Percentiles rank a stretch among this genome's conserved stretches.
Evolutionary conservation across 2,797 vertebrate species (phyloP).

Genomic region (Echeneis naucrates): DNA sequence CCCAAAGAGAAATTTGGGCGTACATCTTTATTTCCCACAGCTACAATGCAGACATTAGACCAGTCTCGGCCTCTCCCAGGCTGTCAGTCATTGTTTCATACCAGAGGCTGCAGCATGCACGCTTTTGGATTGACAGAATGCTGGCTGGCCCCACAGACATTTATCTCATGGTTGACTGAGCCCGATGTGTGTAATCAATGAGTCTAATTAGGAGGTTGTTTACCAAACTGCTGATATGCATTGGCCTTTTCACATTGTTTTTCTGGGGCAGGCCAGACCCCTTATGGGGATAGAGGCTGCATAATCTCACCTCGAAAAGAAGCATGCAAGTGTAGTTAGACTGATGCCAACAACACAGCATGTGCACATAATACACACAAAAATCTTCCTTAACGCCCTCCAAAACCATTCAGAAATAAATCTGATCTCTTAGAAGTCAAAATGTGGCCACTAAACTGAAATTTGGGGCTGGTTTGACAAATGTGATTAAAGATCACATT

Average conservation of each 20-base stretch:
- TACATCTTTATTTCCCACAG: slow-evolving; percentile 13
- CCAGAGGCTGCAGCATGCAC: slow-evolving; percentile 13
- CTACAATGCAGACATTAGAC: slow-evolving; percentile 19
- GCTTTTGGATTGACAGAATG: slow-evolving; percentile 34
- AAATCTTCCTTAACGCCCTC: neutral
- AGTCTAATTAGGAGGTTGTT: slow-evolving; percentile 74
- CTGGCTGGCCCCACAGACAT: slow-evolving; percentile 36
- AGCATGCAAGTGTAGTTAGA: neutral
- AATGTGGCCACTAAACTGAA: slow-evolving; percentile 1
- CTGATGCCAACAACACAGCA: neutral
- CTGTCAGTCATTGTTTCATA: slow-evolving; percentile 27
- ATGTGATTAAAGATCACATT: too few relatives aligned
- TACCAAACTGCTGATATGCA: slow-evolving; percentile 63
- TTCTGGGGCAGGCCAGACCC: slow-evolving; percentile 52
- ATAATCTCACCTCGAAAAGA: slow-evolving; percentile 38
- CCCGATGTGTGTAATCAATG: slow-evolving; percentile 73
- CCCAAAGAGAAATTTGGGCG: slow-evolving; percentile 42
- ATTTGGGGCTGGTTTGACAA: too few relatives aligned
- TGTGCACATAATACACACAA: neutral
- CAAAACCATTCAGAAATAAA: neutral
- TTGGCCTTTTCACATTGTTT: slow-evolving; percentile 66
- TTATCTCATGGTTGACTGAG: slow-evolving; percentile 50
- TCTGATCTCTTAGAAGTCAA: slow-evolving; percentile 11
- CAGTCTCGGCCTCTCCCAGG: neutral
- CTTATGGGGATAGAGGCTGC: slow-evolving; percentile 43